Conservation (phyloP, 2,113 vertebrate species). For the Enhydra lutris region DNA sequence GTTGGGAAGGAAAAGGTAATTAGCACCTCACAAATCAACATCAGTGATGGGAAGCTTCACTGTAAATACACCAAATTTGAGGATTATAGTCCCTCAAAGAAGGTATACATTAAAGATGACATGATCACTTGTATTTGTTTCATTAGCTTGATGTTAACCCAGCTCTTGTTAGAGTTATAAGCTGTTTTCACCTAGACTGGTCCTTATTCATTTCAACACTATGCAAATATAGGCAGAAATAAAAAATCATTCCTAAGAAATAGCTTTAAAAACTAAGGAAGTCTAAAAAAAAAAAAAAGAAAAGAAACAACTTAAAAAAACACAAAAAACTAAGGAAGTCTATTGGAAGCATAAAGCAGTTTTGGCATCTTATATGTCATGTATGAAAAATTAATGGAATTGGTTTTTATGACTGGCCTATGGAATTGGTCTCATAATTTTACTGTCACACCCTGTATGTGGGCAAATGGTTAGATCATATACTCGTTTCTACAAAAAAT, state of each 20-base stretch:
- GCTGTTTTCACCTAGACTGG: not conserved
- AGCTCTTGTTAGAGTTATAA: not conserved
- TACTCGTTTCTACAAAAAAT: constrained; percentile 17
- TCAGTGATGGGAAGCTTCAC: not conserved
- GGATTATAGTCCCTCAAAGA: not conserved
- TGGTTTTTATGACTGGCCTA: constrained; percentile 17
- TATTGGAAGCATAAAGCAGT: constrained; percentile 28
- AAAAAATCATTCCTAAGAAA: not conserved
- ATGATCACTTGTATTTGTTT: not conserved
- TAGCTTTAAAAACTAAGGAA: constrained; percentile 34
- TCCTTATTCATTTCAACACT: constrained; percentile 49
- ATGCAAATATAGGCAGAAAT: constrained; percentile 26
- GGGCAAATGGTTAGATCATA: not conserved
- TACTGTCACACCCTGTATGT: not conserved
- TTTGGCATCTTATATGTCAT: constrained; percentile 28
- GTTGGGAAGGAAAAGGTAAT: not conserved
- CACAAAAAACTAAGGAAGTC: constrained; percentile 21
- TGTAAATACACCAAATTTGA: not conserved
- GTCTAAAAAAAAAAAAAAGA: not conserved
- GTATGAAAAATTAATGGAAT: constrained; percentile 22
- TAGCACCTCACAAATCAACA: not conserved
- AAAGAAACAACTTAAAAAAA: no score
- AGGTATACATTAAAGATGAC: not conserved
- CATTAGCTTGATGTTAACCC: not conserved
- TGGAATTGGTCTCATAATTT: not conserved